Evolutionary conservation across 2,113 vertebrate species (phyloP).

Genomic region (Platichthys stellatus): DNA sequence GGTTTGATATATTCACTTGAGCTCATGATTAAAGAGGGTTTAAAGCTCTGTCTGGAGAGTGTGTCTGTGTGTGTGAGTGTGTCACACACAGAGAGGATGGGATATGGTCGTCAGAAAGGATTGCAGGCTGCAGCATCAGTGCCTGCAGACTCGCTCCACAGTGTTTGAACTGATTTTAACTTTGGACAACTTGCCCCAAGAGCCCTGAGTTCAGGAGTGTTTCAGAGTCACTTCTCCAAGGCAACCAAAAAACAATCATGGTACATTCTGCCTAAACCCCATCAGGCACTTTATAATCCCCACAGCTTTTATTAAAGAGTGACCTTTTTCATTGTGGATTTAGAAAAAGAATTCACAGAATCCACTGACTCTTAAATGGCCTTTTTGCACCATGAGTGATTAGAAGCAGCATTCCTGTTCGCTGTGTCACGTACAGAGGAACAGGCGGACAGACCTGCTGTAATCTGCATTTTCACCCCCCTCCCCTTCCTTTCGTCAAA

Average conservation of each 20-base stretch:
- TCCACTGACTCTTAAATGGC: constrained; percentile 55
- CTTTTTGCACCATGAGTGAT: constrained; percentile 55
- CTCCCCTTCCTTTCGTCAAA: constrained; percentile 67
- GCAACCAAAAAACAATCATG: constrained; percentile 64
- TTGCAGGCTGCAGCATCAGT: constrained; percentile 34
- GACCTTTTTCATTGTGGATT: constrained; percentile 59
- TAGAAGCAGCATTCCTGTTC: constrained; percentile 77
- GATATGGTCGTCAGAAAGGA: constrained; percentile 47
- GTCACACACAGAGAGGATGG: constrained; percentile 4
- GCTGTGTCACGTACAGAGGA: constrained; percentile 63
- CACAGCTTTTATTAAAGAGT: constrained; percentile 57
- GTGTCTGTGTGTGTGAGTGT: not conserved
- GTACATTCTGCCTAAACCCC: constrained; percentile 33
- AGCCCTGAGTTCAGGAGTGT: constrained; percentile 40
- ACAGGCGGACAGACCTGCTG: constrained; percentile 75
- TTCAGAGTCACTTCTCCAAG: constrained; percentile 27
- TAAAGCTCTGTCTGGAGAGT: not conserved
- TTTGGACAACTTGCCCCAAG: constrained; percentile 44
- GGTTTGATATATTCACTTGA: not conserved
- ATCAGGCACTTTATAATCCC: constrained; percentile 53
- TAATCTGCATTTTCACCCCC: constrained; percentile 80
- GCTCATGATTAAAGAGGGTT: not conserved
- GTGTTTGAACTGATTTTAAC: constrained; percentile 40
- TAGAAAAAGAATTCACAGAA: constrained; percentile 28
- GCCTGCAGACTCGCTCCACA: constrained; percentile 13